Percentiles rank a stretch among this genome's conserved stretches.
Conservation (phyloP, 1,140 invertebrate genomes). For the Pseudomyrmex flavicornis region DNA sequence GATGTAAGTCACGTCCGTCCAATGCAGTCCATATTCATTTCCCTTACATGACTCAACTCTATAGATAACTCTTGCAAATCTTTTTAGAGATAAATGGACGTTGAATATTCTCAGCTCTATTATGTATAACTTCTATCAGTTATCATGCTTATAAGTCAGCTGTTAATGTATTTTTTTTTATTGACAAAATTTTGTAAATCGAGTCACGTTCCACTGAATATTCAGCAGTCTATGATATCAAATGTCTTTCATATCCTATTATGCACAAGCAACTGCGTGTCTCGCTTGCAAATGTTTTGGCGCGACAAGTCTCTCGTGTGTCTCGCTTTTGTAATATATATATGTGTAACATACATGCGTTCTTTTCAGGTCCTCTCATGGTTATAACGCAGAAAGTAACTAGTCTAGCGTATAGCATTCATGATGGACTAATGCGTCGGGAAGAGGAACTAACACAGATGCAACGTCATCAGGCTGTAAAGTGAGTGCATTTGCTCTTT, state of each 20-base stretch:
- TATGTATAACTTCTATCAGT: neutral
- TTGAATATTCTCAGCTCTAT: no score
- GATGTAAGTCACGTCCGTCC: no score
- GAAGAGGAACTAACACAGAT: conserved; percentile 88
- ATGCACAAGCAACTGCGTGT: conserved; percentile 17
- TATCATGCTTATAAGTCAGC: neutral
- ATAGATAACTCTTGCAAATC: no score
- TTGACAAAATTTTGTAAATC: conserved; percentile 29
- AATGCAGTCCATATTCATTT: no score
- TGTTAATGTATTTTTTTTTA: neutral
- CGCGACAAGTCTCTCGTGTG: conserved; percentile 2
- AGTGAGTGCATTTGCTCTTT: conserved; percentile 81
- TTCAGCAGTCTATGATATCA: conserved; percentile 5
- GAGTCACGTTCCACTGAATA: conserved; percentile 4
- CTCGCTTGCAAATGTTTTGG: conserved; percentile 13
- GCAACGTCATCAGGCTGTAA: conserved; percentile 90
- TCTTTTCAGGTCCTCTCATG: conserved; percentile 94
- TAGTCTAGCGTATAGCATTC: conserved; percentile 95
- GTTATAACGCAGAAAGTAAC: conserved; percentile 98
- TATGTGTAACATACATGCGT: neutral
- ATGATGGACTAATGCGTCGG: conserved; percentile 92
- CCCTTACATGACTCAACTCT: no score
- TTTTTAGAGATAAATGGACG: no score
- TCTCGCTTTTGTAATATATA: conserved; percentile 12
- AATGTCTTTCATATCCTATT: neutral